Base-by-base conservation (phyloP, 2,113 vertebrate species). In the Galemys pyrenaicus region DNA sequence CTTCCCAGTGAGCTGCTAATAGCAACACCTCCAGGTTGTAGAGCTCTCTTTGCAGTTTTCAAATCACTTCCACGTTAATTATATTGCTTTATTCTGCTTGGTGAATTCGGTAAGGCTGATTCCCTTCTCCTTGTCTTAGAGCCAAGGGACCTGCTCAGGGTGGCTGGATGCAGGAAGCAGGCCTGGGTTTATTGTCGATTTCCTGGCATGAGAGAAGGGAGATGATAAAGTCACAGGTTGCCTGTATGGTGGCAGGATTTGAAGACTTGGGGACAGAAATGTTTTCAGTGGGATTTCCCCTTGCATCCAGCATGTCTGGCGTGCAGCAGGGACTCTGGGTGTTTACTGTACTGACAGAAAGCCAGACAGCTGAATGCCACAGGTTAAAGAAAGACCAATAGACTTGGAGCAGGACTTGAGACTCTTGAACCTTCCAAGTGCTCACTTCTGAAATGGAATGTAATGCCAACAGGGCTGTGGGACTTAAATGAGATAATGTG, bases 1-100 rank as follows among this genome's bases (percentile, higher is more conserved):
- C 65, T 62, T 74, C 30, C 73, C 37, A 30, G n/a, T 12, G 26
- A 75, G 88, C 44, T 83, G 82, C 58, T 78, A 82, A 35, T 30
- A 91, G 68, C 78, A 79, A 81, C 74, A 86, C 56, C 39, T 89
- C n/a, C 26, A 17, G 7, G 89, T 39, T 39, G 26, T 37, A 28
- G 20, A 90, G 60, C 46, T 56, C n/a, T 93, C 65, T 75, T 90
- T 51, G 77, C 77, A 90, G 81, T 96, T 90, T 95, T 65, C 83
- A 73, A 5, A 89, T 80, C 89, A 78, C 68, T 90, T 92, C 49
- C 64, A 54, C 9, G 0, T 71, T 92, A 92, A 94, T 95, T 51
- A 79, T 32, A 46, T 64, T 86, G 51, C 74, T 91, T 54, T 78
- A 37, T 28, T 84, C 60, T 56, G 39, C 49, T 44, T 91, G 19